Evolutionary conservation across 2,888 invertebrate species (phyloP), one percentile per base, ranked within the genome.

Genomic region (Drosophila leonis): DNA sequence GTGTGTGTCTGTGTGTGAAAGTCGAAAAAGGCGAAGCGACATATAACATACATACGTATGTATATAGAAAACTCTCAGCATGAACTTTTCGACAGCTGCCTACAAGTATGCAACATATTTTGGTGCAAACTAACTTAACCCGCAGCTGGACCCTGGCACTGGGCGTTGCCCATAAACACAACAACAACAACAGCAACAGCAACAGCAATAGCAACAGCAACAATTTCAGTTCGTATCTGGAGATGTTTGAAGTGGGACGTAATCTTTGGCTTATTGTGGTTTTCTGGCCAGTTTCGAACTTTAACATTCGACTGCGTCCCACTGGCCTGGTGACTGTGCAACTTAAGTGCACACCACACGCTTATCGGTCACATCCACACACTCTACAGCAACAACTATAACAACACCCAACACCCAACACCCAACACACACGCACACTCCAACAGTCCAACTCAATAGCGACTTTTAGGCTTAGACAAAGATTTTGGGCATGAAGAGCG

Each of bases 301-400:
- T 87, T 82, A 66, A 60, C 65, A 71, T 80, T 82, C 68, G 61
- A 49, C 64, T 31, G 63, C 65, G 69, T 72, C 63, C 65, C 70
- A 55, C 66, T 69, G 61, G 44, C 52, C 51, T 60, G 57, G 60
- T 63, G 63, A 77, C 68, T 83, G 68, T 83, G 76, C 83, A 84
- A 86, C 88, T 88, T 82, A 78, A 83, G 86, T 85, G 83, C 83
- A 84, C 72, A 74, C 78, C 75, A 80, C 88, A 88, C 84, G 87
- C 83, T 88, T 88, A 83, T 83, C 89, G 89, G 87, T 83, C 87
- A 83, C 72, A 78, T 63, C 52, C 67, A 70, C 68, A 72, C 57
- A 60, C 46, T 29, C 46, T 5, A 13, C 20, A 42, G 4, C 15
- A 27, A 4, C 49, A 41, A 31, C n/a, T 33, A 62, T 46, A 55